A percentile compares a stretch with the other conserved stretches of the same genome.
Conservation (phyloP, 2,888 invertebrate species). For the Lottia scabra region DNA sequence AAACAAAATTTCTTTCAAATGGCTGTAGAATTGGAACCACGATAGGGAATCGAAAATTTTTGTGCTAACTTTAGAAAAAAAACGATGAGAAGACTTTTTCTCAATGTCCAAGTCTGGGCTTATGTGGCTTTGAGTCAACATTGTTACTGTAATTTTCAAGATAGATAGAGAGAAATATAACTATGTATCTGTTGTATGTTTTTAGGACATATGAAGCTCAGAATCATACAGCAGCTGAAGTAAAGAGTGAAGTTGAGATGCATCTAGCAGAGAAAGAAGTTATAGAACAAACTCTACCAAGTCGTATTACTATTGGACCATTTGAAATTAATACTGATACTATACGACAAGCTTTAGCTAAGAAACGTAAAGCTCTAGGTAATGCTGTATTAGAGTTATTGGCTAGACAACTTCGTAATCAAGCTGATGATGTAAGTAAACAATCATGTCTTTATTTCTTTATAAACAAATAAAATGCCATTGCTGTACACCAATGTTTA, state of each 20-base stretch:
- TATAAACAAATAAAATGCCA: too few species aligned
- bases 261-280: conserved; percentile 77
- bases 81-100: too few species aligned
- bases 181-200: too few species aligned
- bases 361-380: conserved; percentile 80
- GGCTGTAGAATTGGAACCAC: too few species aligned
- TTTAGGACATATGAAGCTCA: conserved; percentile 73
- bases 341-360: conserved; percentile 77
- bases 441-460: not conserved
- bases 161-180: not conserved
- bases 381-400: conserved; percentile 80
- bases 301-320: conserved; percentile 82
- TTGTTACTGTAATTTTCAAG: too few species aligned
- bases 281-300: conserved; percentile 79
- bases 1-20: too few species aligned
- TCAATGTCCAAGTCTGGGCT: too few species aligned
- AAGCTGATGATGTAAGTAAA: conserved; percentile 76
- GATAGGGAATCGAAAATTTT: too few species aligned
- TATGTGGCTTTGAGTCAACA: too few species aligned
- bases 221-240: conserved; percentile 78
- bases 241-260: conserved; percentile 79
- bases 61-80: too few species aligned
- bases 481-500: too few species aligned
- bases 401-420: conserved; percentile 76
- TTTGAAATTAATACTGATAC: conserved; percentile 79